Conservation (phyloP, 2,888 invertebrate species). For the Mamestra brassicae region DNA sequence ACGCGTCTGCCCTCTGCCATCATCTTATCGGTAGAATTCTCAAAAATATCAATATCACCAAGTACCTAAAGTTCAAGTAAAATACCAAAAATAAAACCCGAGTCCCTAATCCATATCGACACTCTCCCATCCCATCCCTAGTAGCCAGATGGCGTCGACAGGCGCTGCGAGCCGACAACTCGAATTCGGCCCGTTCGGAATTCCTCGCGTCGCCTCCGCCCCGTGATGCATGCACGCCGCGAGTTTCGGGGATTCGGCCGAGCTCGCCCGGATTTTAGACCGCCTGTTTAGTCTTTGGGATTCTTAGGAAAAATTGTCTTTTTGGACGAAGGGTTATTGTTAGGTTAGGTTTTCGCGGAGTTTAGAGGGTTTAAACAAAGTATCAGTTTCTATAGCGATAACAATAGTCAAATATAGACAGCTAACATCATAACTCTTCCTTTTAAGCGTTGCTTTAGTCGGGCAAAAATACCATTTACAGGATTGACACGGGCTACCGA, state of each 20-base stretch:
- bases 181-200: constrained; percentile 84
- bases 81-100: no score
- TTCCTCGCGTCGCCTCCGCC: constrained; percentile 85
- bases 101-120: constrained; percentile 58
- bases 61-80: not conserved
- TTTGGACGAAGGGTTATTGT: not conserved
- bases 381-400: not conserved
- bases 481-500: no score
- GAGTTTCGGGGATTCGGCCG: constrained; percentile 66
- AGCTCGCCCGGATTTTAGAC: constrained; percentile 46
- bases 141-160: constrained; percentile 87
- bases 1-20: not conserved
- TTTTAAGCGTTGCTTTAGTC: no score
- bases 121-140: constrained; percentile 72
- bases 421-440: no score
- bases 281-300: constrained; percentile 1
- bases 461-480: no score
- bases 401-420: not conserved
- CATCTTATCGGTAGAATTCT: not conserved
- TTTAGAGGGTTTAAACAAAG: no score
- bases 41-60: not conserved
- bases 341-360: not conserved
- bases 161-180: constrained; percentile 82
- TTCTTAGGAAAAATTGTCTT: constrained; percentile 2
- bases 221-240: constrained; percentile 80